Percentiles rank a stretch among this genome's conserved stretches.
Conservation (phyloP, 2,888 invertebrate species). For the Lithodes maja region DNA sequence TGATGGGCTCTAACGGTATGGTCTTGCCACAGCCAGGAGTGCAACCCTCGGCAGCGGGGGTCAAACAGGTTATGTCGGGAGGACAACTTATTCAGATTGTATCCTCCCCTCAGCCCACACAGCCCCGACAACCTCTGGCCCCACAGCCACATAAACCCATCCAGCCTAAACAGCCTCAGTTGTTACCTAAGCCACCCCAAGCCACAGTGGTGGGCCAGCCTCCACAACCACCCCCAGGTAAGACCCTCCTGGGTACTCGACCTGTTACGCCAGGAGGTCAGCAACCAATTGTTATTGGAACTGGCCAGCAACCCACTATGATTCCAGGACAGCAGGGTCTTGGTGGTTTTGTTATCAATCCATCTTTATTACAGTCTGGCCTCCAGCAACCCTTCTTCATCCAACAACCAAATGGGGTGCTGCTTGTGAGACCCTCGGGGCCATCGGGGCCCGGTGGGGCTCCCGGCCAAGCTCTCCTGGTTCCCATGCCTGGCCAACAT, state of each 20-base stretch:
- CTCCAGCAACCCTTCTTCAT: conserved; percentile 69
- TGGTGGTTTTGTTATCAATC: conserved; percentile 64
- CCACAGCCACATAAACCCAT: conserved; percentile 67
- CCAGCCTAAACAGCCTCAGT: conserved; percentile 70
- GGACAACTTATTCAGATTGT: conserved; percentile 69
- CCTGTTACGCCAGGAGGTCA: conserved; percentile 63
- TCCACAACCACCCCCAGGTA: conserved; percentile 57
- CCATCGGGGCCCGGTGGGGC: conserved; percentile 58
- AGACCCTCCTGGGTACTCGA: conserved; percentile 53
- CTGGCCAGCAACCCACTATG: conserved; percentile 62
- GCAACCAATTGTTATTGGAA: conserved; percentile 65
- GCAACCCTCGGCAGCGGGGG: conserved; percentile 50
- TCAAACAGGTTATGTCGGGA: conserved; percentile 64
- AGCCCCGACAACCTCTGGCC: conserved; percentile 49
- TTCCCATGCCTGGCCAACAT: conserved; percentile 60
- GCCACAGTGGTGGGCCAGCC: conserved; percentile 51
- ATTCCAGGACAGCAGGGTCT: conserved; percentile 55
- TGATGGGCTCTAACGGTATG: conserved; percentile 67
- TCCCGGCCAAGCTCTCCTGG: conserved; percentile 64
- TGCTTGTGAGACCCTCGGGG: conserved; percentile 67
- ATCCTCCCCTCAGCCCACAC: conserved; percentile 62
- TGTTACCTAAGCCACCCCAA: conserved; percentile 62
- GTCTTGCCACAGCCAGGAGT: conserved; percentile 61
- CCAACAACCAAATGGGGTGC: conserved; percentile 68
- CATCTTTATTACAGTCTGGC: conserved; percentile 62